These are phyloP conservation scores for Cranoglanis bouderius DNA, from an alignment of 2,113 vertebrate genomes.

Conservation along the genomic window DNA sequence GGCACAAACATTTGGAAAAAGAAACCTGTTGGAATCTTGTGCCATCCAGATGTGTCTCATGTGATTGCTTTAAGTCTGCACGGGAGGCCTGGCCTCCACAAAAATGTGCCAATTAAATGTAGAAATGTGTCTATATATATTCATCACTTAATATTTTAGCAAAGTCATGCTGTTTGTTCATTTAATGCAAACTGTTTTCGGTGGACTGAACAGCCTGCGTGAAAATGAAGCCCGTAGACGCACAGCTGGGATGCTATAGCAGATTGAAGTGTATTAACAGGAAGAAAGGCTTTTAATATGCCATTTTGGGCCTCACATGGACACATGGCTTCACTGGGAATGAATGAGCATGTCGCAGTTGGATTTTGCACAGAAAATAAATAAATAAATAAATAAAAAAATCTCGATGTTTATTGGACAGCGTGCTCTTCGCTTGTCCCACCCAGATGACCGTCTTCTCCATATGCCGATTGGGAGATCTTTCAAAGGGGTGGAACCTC, in stretches of 20 bases:
- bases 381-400: not conserved
- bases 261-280: not conserved
- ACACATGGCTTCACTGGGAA: not conserved
- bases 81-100: too few species aligned
- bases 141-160: not conserved
- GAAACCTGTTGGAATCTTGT: too few species aligned
- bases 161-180: not conserved
- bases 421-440: not conserved
- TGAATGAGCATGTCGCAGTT: too few species aligned
- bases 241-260: not conserved
- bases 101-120: too few species aligned
- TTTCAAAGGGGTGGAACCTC: not conserved
- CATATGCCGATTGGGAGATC: not conserved
- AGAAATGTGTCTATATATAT: not conserved
- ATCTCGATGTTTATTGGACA: not conserved
- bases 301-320: not conserved
- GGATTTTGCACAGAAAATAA: too few species aligned
- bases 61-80: too few species aligned
- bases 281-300: not conserved
- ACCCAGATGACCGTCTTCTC: conserved; percentile 8
- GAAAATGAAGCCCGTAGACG: not conserved
- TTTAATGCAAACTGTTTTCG: not conserved
- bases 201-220: not conserved
- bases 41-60: too few species aligned
- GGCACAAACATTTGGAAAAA: too few species aligned